These are phyloP conservation scores for Mastacembelus armatus DNA, from an alignment of 2,797 vertebrate species.

Conservation along the genomic window DNA sequence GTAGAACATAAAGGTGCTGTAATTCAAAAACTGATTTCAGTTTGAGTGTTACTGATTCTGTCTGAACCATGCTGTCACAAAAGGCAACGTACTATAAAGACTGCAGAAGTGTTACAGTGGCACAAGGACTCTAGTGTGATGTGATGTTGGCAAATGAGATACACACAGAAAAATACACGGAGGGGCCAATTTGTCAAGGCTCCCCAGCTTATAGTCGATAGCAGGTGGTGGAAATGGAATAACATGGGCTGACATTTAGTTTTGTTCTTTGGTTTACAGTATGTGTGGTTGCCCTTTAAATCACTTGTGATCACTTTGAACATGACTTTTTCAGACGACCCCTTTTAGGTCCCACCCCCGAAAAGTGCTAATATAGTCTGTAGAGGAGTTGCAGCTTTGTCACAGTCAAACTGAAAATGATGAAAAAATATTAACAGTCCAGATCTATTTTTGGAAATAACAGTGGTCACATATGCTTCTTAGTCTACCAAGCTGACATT, in stretches of 20 bases:
- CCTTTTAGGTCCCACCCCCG: constrained; percentile 41
- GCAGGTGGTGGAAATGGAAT: constrained; percentile 57
- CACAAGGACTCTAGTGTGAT: constrained; percentile 1
- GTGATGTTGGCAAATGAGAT: constrained; percentile 36
- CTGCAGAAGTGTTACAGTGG: neutral
- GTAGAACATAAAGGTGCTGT: constrained; percentile 20
- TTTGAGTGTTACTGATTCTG: constrained; percentile 39
- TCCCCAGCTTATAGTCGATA: constrained; percentile 45
- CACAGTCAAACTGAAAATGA: constrained; percentile 21
- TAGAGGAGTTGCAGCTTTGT: neutral
- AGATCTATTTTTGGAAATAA: constrained; percentile 30
- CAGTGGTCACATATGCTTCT: constrained; percentile 1
- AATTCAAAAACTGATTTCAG: constrained; percentile 52
- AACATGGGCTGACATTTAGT: constrained; percentile 68
- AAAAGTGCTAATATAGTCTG: constrained; percentile 16
- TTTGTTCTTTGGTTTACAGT: constrained; percentile 63
- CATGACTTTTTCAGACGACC: constrained; percentile 49
- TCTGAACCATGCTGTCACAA: constrained; percentile 21
- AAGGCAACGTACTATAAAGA: constrained; percentile 8
- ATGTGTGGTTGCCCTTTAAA: constrained; percentile 60
- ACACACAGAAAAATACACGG: constrained; percentile 28
- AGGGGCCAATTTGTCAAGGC: constrained; percentile 29
- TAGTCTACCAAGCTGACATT: constrained; percentile 14
- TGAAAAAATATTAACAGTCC: constrained; percentile 5
- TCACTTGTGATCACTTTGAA: constrained; percentile 55